Conservation (phyloP, 2,113 vertebrate species). For the Lepus americanus region DNA sequence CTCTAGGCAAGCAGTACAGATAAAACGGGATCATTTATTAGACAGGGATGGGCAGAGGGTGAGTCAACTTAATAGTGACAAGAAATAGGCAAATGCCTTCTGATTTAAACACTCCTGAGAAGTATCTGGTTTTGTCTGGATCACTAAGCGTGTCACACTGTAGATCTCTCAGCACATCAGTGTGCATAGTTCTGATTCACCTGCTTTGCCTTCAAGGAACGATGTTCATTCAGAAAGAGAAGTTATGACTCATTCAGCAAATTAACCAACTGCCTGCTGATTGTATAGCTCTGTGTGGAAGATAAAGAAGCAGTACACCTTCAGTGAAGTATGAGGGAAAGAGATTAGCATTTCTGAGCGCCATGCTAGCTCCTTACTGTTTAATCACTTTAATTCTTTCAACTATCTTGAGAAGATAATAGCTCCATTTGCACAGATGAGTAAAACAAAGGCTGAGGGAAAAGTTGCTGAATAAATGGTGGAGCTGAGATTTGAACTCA, state of each 20-base stretch:
- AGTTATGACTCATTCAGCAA: constrained; percentile 46
- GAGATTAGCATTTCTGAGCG: neutral
- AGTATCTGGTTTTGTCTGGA: neutral
- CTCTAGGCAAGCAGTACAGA: neutral
- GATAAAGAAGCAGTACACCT: neutral
- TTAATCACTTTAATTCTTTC: neutral
- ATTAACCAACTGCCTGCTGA: neutral
- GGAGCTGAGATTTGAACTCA: constrained; percentile 29
- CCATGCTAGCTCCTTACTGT: neutral
- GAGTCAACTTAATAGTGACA: neutral
- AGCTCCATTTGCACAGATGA: neutral
- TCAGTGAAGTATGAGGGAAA: neutral
- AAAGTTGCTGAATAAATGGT: neutral
- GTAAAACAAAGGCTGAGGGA: neutral
- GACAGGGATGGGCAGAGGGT: neutral
- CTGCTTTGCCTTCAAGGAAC: neutral
- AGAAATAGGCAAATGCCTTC: neutral
- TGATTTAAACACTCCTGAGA: neutral
- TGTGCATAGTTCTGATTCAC: constrained; percentile 28
- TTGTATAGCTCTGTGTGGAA: neutral
- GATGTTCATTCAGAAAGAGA: constrained; percentile 52
- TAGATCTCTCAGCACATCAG: constrained; percentile 6
- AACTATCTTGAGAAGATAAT: neutral
- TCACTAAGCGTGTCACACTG: neutral
- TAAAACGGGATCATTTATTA: constrained; percentile 15